These are phyloP conservation scores for Sesia bembeciformis DNA, from an alignment of 2,888 invertebrate species.

Conservation along the genomic window DNA sequence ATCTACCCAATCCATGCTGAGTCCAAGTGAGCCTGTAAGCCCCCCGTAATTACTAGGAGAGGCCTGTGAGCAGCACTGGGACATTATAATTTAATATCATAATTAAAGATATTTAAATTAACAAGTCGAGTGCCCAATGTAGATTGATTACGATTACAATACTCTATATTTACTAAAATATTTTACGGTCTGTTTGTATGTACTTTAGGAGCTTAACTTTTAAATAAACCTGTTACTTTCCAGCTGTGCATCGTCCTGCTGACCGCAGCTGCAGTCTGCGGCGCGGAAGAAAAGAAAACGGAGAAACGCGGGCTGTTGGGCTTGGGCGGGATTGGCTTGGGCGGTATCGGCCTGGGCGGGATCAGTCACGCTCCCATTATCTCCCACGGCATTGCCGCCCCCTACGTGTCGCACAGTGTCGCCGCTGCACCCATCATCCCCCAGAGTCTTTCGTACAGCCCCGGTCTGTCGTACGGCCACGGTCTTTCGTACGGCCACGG, in stretches of 20 bases:
- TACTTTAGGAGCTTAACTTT: too few relatives aligned
- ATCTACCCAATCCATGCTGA: too few relatives aligned
- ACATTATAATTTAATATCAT: too few relatives aligned
- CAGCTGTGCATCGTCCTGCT: slow-evolving; percentile 50
- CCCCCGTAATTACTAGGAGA: too few relatives aligned
- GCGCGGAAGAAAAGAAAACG: slow-evolving; percentile 59
- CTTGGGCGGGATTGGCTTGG: slow-evolving; percentile 27
- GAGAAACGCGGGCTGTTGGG: slow-evolving; percentile 65
- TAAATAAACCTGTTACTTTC: too few relatives aligned
- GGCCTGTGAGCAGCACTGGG: too few relatives aligned
- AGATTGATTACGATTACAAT: too few relatives aligned
- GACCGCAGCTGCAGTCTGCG: slow-evolving; percentile 37
- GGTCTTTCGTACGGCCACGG: slow-evolving; percentile 7
- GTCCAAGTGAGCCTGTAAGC: too few relatives aligned
- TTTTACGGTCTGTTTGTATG: too few relatives aligned
- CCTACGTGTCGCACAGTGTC: neutral
- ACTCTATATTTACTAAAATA: too few relatives aligned
- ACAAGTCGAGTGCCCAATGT: too few relatives aligned
- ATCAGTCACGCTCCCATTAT: neutral
- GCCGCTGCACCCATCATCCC: neutral
- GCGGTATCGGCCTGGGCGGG: slow-evolving; percentile 5
- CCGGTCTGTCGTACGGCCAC: slow-evolving; percentile 18
- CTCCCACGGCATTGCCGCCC: neutral
- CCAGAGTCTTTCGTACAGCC: slow-evolving; percentile 9
- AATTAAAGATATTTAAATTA: too few relatives aligned